Conservation (phyloP, 2,113 vertebrate genomes). For the Rutilus rutilus region DNA sequence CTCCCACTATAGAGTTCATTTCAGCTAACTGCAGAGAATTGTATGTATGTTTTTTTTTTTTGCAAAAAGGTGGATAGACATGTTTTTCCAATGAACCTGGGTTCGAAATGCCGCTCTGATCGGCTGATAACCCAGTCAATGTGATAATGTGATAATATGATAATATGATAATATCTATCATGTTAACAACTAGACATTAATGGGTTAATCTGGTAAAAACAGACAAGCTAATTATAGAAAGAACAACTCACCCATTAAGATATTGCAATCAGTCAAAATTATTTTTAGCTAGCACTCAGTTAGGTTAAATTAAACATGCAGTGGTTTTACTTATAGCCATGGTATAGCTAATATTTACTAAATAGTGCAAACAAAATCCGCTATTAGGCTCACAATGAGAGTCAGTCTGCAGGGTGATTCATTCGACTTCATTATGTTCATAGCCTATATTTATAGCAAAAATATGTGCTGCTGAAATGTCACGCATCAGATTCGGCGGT, state of each 20-base stretch:
- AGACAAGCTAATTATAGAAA: neutral
- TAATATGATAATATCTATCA: neutral
- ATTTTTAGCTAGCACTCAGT: neutral
- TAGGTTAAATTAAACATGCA: neutral
- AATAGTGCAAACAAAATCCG: neutral
- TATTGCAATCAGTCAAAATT: neutral
- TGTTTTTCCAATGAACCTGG: neutral
- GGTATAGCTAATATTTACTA: conserved; percentile 7
- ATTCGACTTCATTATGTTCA: neutral
- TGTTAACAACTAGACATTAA: neutral
- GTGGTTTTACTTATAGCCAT: neutral
- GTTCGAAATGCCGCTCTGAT: neutral
- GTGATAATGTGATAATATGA: no score
- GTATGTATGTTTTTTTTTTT: neutral
- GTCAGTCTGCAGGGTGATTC: neutral
- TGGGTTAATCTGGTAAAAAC: neutral
- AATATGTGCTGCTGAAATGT: conserved; percentile 11
- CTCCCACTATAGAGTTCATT: neutral
- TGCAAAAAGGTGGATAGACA: neutral
- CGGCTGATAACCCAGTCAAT: neutral
- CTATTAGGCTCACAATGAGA: conserved; percentile 3
- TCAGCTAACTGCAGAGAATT: neutral
- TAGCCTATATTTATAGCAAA: conserved; percentile 9
- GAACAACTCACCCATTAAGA: neutral
- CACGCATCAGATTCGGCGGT: neutral